These are phyloP conservation scores for Pollenia griseotomentosa DNA, from an alignment of 2,888 invertebrate genomes.

Conservation along the genomic window DNA sequence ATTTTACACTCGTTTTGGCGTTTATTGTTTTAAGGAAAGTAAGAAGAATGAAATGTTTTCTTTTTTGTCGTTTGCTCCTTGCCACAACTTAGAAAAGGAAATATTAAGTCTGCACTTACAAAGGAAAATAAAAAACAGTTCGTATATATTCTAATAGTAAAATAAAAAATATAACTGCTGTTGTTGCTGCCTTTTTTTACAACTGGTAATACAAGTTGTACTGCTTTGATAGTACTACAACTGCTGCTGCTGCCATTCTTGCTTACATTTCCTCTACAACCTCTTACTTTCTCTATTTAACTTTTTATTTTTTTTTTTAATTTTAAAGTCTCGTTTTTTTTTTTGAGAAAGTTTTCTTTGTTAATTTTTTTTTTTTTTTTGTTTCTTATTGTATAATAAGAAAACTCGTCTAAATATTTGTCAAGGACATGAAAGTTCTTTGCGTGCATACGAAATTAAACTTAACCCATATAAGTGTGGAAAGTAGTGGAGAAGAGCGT, in stretches of 20 bases:
- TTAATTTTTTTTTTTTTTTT: not conserved
- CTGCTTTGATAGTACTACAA: not conserved
- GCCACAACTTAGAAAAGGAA: conserved; percentile 1
- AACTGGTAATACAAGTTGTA: not conserved
- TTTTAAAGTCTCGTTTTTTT: not conserved
- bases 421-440: conserved; percentile 71
- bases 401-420: conserved; percentile 39
- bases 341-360: conserved; percentile 12
- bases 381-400: not conserved
- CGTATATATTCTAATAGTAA: not conserved
- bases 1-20: not conserved
- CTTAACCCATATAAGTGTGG: conserved; percentile 67
- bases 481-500: not conserved
- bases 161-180: not conserved
- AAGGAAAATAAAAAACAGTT: not conserved
- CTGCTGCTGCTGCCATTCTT: no score
- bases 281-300: conserved; percentile 4
- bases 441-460: conserved; percentile 72
- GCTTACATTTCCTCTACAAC: no score
- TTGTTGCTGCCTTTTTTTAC: not conserved
- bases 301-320: conserved; percentile 33
- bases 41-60: not conserved
- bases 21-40: no score
- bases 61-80: not conserved
- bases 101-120: not conserved